Base-by-base conservation (phyloP, 2,113 vertebrate genomes). In the Ascaphus truei region DNA sequence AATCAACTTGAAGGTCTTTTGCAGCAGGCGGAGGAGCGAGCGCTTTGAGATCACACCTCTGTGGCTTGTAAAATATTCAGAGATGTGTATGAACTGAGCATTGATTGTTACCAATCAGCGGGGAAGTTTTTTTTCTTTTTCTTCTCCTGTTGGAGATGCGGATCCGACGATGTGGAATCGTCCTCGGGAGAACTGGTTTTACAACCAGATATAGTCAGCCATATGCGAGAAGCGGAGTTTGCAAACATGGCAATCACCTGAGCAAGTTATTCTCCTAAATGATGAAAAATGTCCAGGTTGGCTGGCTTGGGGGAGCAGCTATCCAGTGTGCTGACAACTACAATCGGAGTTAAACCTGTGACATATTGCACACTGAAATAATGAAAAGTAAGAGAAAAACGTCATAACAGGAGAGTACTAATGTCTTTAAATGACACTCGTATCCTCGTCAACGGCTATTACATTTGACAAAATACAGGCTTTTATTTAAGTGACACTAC, bases 401-500 rank as follows among this genome's bases (percentile, higher is more conserved):
- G 52, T 64, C 47, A 51, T 25, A 11, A 33, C 30, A 22, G 25
- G 34, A 47, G 48, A 23, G 39, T 26, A 27, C 45, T 26, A 63
- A 25, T 51, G 43, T 52, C n/a, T 27, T n/a, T 1, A 16, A 30
- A 47, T 9, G 47, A 37, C 47, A 6, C 15, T 2, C 18, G n/a
- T 50, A 52, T 51, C 20, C 62, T 37, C 47, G 31, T 48, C 41
- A 64, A 26, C 15, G 47, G 36, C 62, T 51, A 22, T 39, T 26
- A 23, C 10, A 36, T 68, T 65, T 77, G 57, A 53, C 63, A 69
- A 73, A 71, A 22, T 78, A 63, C 59, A 52, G 63, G 76, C 72
- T 68, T 41, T 50, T 73, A 75, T 57, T 62, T 77, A 72, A 76
- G n/a, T n/a, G n/a, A n/a, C n/a, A n/a, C n/a, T n/a, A n/a, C n/a